Conservation (phyloP, 2,888 invertebrate genomes). For the Polydrusus pterygomalis region DNA sequence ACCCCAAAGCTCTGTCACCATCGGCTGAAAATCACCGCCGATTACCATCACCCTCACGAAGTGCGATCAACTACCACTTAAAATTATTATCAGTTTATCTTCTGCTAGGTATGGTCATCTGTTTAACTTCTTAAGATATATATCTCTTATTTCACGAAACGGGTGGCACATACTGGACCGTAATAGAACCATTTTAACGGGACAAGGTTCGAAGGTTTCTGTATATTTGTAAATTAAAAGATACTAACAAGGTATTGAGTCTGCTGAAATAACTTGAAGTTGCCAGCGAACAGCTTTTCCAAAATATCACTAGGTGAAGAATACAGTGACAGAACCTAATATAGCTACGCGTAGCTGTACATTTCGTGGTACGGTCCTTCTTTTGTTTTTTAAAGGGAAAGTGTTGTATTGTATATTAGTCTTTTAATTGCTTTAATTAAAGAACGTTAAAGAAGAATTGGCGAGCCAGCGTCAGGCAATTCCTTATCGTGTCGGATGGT, state of each 20-base stretch:
- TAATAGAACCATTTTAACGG: background rate
- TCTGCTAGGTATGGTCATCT: conserved; percentile 43
- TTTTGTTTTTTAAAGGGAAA: conserved; percentile 3
- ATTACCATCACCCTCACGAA: conserved; percentile 37
- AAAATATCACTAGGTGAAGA: no score
- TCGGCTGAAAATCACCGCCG: conserved; percentile 11
- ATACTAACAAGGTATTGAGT: no score
- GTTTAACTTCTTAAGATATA: conserved; percentile 43
- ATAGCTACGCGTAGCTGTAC: no score
- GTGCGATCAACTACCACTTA: conserved; percentile 48
- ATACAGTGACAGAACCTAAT: no score
- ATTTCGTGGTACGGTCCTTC: conserved; percentile 14
- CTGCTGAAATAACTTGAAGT: no score
- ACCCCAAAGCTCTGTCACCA: no score
- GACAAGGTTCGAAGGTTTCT: background rate
- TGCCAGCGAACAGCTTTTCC: no score
- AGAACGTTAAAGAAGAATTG: conserved; percentile 39
- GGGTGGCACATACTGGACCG: conserved; percentile 44
- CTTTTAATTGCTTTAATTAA: conserved; percentile 53
- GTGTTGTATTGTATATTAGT: conserved; percentile 31
- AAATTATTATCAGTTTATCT: conserved; percentile 51
- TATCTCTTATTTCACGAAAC: conserved; percentile 40
- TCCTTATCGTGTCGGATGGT: conserved; percentile 43
- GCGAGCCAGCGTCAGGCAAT: conserved; percentile 28
- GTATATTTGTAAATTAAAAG: no score